These are phyloP conservation scores for Hyperoplus lanceolatus DNA, from an alignment of 2,797 vertebrate species.

Conservation along the genomic window DNA sequence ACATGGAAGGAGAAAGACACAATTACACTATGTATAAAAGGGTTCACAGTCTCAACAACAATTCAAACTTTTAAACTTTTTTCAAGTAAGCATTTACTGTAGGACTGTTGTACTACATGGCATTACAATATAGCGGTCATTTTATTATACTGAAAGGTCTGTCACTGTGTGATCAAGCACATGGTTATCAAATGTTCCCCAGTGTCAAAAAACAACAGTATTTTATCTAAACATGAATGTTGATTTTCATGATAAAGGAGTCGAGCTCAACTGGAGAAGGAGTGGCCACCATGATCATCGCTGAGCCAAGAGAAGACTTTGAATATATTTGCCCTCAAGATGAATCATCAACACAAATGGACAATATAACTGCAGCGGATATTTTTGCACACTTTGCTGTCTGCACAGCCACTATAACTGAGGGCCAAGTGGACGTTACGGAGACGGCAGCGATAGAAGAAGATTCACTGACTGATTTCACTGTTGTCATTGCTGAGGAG, in stretches of 20 bases:
- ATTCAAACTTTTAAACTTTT: not conserved
- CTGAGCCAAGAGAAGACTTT: not conserved
- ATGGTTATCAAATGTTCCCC: not conserved
- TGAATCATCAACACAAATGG: conserved; percentile 48
- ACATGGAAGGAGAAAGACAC: not conserved
- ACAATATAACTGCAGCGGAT: conserved; percentile 2
- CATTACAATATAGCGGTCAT: not conserved
- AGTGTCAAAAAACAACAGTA: conserved; percentile 3
- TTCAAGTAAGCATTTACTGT: not conserved
- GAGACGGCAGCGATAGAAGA: conserved; percentile 2
- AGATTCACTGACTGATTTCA: not conserved
- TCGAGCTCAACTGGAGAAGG: conserved; percentile 12
- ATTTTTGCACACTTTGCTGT: conserved; percentile 46
- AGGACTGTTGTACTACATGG: not conserved
- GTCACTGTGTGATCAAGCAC: conserved; percentile 9
- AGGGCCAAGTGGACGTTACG: not conserved
- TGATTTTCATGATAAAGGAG: conserved; percentile 71
- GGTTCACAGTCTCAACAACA: no score
- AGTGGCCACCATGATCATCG: not conserved
- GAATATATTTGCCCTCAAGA: not conserved
- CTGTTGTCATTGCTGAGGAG: conserved; percentile 22
- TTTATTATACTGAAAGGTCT: conserved; percentile 3
- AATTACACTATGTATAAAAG: not conserved
- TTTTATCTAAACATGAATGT: conserved; percentile 57
- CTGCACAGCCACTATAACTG: not conserved